Base-by-base conservation (phyloP, 2,888 invertebrate species). In the Fabriciana adippe region DNA sequence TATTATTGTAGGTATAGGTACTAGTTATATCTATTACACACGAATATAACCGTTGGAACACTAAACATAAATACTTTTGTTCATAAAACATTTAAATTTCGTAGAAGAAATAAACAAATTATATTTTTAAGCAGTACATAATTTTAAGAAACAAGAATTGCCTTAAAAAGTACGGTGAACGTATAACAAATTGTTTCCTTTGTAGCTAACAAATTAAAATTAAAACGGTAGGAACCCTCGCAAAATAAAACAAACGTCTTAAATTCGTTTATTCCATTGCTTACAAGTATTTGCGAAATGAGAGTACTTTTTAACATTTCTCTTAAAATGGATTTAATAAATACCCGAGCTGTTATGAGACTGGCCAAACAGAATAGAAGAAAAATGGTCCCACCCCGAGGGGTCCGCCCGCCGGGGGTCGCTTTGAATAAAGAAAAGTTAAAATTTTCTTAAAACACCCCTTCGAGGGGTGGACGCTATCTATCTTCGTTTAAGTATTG, bases 401-500 rank as follows among this genome's bases (percentile, higher is more conserved):
- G 76, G 75, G 72, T 73, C 68, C 67, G 64, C 53, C 69, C 74
- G 81, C 75, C 70, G 75, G 81, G 82, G 78, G 78, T 77, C 73
- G 81, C 83, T 78, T 81, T 85, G 90, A 89, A 92, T 92, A 92
- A 92, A 92, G 92, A 92, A 92, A 92, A 92, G 88, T 92, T 92
- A 90, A 92, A 92, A 92, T 92, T 92, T 90, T 90, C 90, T 89
- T 88, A 83, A 86, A 88, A 84, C 85, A 79, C 86, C 87, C 84
- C 79, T 55, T 69, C 16, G 64, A 71, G 63, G 85, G 83, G 85
- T 81, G 79, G 83, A 73, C 73, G 75, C 87, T 89, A 89, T 91
- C 92, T 90, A 84, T 90, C 91, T 91, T 92, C 88, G 88, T 90
- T 90, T 86, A 90, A 90, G 91, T 91, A 92, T 92, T 86, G 91